phyloP scores from a whole-genome alignment of 1,140 invertebrate species.

The Drosophila obscura region DNA sequence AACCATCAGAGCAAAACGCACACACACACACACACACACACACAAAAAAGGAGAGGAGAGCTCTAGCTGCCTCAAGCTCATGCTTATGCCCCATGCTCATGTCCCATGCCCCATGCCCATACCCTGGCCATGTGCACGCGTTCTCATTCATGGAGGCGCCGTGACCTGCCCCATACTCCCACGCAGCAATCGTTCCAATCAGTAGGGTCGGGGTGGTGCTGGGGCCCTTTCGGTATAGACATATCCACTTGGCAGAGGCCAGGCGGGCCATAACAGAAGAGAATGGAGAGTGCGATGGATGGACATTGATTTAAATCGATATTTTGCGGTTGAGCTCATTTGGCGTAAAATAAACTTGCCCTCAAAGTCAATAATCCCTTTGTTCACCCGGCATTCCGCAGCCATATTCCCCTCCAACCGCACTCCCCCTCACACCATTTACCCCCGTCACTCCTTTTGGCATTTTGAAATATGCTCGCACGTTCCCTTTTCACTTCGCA shows the following conservation, averaged over 20 bases:
- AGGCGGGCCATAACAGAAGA: conserved; percentile 18
- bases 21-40: conserved; percentile 27
- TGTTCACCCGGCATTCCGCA: conserved; percentile 48
- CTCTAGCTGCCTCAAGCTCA: conserved; percentile 15
- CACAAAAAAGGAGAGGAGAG: conserved; percentile 7
- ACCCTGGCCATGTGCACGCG: conserved; percentile 60
- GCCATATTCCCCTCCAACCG: conserved; percentile 1
- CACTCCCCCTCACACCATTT: no score
- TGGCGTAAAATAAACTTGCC: conserved; percentile 79
- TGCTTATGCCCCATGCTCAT: conserved; percentile 3
- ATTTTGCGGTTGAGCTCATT: conserved; percentile 80
- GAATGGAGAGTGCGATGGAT: conserved; percentile 9
- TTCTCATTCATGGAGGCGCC: conserved; percentile 74
- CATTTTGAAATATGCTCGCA: conserved; percentile 53
- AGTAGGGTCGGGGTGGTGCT: background rate
- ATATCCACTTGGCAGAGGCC: conserved; percentile 54
- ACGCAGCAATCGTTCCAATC: background rate
- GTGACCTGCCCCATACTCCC: conserved; percentile 56
- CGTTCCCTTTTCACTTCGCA: conserved; percentile 59
- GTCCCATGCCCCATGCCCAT: conserved; percentile 9
- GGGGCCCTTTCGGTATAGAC: conserved; percentile 42
- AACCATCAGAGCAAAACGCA: conserved; percentile 6
- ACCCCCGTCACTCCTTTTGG: conserved; percentile 35
- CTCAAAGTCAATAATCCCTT: conserved; percentile 77
- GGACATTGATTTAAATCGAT: conserved; percentile 79